Evolutionary conservation across 2,888 invertebrate genomes (phyloP).

Genomic region (Selenia dentaria): DNA sequence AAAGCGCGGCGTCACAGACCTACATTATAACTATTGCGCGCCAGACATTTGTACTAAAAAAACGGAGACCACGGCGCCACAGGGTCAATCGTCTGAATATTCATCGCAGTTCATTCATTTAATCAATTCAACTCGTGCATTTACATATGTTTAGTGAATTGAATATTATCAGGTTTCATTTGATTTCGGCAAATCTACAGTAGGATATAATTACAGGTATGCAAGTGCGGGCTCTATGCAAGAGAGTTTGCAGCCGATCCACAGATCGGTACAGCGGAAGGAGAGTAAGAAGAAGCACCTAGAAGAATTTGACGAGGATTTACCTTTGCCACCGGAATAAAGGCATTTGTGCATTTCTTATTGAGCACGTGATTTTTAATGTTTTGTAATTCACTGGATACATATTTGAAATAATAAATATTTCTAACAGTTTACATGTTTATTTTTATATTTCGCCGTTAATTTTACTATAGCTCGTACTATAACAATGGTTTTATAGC

Average conservation of each 20-base stretch:
- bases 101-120: slow-evolving; percentile 58
- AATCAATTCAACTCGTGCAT: slow-evolving; percentile 52
- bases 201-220: slow-evolving; percentile 37
- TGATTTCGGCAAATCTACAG: slow-evolving; percentile 19
- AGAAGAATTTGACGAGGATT: slow-evolving; percentile 71
- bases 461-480: no score
- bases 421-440: no score
- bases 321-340: slow-evolving; percentile 75
- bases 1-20: slow-evolving; percentile 19
- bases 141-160: slow-evolving; percentile 29
- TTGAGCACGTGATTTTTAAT: slow-evolving; percentile 1
- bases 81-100: slow-evolving; percentile 64
- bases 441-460: no score
- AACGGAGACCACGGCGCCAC: slow-evolving; percentile 40
- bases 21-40: slow-evolving; percentile 43
- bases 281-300: slow-evolving; percentile 55
- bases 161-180: slow-evolving; percentile 10
- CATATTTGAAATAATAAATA: background rate
- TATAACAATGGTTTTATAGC: no score
- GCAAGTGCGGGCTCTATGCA: slow-evolving; percentile 34
- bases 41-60: slow-evolving; percentile 44
- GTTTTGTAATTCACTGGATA: slow-evolving; percentile 14
- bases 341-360: background rate
- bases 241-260: slow-evolving; percentile 52
- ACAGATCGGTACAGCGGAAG: slow-evolving; percentile 46